Evolutionary conservation across 2,113 vertebrate genomes (phyloP).

Genomic region (Dasyprocta punctata): DNA sequence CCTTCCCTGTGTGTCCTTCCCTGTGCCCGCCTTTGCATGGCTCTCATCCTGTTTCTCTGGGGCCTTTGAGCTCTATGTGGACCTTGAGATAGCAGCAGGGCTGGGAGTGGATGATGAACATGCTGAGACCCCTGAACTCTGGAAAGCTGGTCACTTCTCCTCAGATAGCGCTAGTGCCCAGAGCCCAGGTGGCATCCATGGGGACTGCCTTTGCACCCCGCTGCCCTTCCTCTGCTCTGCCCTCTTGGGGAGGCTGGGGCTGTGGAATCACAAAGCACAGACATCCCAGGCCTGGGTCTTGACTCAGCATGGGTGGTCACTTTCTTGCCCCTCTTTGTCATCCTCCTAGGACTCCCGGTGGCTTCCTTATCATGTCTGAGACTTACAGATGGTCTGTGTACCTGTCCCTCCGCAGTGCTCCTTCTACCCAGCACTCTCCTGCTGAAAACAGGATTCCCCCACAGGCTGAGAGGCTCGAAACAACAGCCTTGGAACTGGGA

Average conservation of each 20-base stretch:
- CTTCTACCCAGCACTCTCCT: background rate
- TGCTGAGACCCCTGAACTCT: constrained; percentile 63
- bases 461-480: background rate
- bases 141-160: constrained; percentile 76
- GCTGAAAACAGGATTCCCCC: background rate
- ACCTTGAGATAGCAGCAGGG: constrained; percentile 45
- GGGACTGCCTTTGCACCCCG: constrained; percentile 73
- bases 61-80: constrained; percentile 74
- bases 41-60: constrained; percentile 79
- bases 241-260: background rate
- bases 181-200: constrained; percentile 78
- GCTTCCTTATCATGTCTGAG: background rate
- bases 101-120: background rate
- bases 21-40: constrained; percentile 69
- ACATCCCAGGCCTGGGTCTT: background rate
- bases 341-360: background rate
- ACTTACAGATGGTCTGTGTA: background rate
- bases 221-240: constrained; percentile 73
- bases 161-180: constrained; percentile 70
- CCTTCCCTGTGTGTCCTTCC: constrained; percentile 55
- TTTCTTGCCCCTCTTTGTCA: background rate
- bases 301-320: background rate
- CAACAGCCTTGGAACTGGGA: background rate
- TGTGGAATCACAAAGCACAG: constrained; percentile 15
- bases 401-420: background rate